Evolutionary conservation across 2,797 vertebrate species (phyloP).

Genomic region (Halcyon smyrnensis): DNA sequence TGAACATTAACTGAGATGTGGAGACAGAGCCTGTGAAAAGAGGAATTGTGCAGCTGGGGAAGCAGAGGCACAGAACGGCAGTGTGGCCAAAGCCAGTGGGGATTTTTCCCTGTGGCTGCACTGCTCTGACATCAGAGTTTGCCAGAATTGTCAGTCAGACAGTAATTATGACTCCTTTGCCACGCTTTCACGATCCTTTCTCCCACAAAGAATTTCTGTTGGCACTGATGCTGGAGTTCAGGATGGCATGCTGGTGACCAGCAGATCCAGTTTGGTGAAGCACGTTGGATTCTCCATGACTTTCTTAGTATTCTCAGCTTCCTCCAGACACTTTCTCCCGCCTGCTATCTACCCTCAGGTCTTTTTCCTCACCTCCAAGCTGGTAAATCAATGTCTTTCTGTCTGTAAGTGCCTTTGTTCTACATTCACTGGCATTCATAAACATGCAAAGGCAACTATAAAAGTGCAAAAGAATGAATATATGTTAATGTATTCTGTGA

Average conservation of each 20-base stretch:
- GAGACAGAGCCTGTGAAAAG: not conserved
- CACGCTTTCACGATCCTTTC: not conserved
- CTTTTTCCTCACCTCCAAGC: not conserved
- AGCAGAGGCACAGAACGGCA: not conserved
- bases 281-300: not conserved
- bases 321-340: not conserved
- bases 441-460: not conserved
- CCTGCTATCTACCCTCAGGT: not conserved
- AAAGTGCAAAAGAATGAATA: constrained; percentile 7
- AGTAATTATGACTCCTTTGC: not conserved
- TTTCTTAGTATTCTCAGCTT: not conserved
- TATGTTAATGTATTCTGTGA: constrained; percentile 27
- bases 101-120: not conserved
- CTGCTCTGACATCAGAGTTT: not conserved
- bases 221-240: rapidly evolving
- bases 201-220: not conserved
- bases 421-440: not conserved
- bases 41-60: not conserved
- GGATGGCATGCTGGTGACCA: rapidly evolving
- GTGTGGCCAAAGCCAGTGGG: not conserved
- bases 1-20: not conserved
- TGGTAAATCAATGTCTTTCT: not conserved
- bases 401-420: not conserved
- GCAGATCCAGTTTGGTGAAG: not conserved
- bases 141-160: not conserved